Conservation (phyloP, 2,797 vertebrate genomes). For the Mus spretus region DNA sequence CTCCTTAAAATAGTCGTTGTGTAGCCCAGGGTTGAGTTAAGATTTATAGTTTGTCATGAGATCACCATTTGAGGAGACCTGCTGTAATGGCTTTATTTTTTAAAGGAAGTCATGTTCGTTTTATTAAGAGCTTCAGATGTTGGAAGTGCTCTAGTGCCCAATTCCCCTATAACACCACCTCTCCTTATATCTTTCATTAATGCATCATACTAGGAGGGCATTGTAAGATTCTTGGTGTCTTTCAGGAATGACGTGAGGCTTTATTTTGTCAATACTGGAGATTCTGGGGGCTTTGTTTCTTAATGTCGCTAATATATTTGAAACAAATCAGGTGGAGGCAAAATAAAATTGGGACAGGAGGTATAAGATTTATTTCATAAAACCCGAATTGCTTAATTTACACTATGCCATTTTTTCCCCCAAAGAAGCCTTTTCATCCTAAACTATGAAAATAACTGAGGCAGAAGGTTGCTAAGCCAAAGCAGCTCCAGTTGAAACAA, state of each 20-base stretch:
- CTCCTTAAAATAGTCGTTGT: neutral
- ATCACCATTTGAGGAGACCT: constrained; percentile 8
- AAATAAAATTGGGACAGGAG: neutral
- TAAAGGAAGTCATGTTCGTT: neutral
- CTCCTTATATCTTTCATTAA: constrained; percentile 1
- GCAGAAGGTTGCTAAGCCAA: neutral
- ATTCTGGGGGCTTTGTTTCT: constrained; percentile 23
- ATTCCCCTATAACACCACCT: neutral
- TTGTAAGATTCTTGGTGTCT: constrained; percentile 29
- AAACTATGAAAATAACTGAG: neutral
- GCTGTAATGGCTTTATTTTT: constrained; percentile 31
- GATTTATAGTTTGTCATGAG: neutral
- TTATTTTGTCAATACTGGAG: neutral
- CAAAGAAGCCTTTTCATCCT: neutral
- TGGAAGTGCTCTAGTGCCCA: neutral
- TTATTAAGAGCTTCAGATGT: constrained; percentile 23
- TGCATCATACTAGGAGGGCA: neutral
- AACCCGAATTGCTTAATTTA: neutral
- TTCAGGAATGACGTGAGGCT: constrained; percentile 56
- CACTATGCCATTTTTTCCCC: neutral
- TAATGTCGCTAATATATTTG: neutral
- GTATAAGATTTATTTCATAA: neutral
- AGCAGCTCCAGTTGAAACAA: neutral
- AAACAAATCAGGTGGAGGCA: constrained; percentile 43
- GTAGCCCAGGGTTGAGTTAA: neutral